These are phyloP conservation scores for Pantala flavescens DNA, from an alignment of 1,140 invertebrate species.

Conservation along the genomic window DNA sequence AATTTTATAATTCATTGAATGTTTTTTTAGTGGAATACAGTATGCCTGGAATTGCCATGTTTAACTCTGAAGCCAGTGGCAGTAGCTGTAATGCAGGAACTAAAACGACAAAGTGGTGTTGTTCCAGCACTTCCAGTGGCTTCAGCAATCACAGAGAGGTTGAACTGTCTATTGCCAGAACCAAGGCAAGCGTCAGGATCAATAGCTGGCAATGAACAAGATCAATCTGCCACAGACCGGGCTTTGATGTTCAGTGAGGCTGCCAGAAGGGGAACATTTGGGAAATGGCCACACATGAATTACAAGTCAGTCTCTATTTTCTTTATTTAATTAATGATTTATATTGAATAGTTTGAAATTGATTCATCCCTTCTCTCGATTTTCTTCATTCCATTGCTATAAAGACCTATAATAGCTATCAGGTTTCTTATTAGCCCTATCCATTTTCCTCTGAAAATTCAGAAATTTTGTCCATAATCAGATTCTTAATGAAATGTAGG, in stretches of 20 bases:
- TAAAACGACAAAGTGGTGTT: conserved; percentile 69
- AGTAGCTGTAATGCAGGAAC: conserved; percentile 62
- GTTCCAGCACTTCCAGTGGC: conserved; percentile 77
- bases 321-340: conserved; percentile 16
- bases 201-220: conserved; percentile 28
- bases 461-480: no score
- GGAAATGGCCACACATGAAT: conserved; percentile 91
- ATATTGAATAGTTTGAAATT: no score
- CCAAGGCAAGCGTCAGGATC: conserved; percentile 23
- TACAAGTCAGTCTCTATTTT: conserved; percentile 61
- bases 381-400: no score
- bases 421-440: no score
- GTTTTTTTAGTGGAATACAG: conserved; percentile 74
- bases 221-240: conserved; percentile 41
- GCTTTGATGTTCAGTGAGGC: conserved; percentile 85
- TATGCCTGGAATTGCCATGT: conserved; percentile 69
- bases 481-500: no score
- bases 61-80: conserved; percentile 66
- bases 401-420: no score
- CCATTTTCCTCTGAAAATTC: no score
- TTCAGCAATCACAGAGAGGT: conserved; percentile 74
- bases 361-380: no score
- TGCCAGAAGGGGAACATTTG: conserved; percentile 76
- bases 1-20: no score
- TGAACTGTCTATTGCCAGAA: conserved; percentile 57